A percentile compares a stretch with the other conserved stretches of the same genome.
Conservation (phyloP, 2,888 invertebrate genomes). For the Eupithecia tripunctaria region DNA sequence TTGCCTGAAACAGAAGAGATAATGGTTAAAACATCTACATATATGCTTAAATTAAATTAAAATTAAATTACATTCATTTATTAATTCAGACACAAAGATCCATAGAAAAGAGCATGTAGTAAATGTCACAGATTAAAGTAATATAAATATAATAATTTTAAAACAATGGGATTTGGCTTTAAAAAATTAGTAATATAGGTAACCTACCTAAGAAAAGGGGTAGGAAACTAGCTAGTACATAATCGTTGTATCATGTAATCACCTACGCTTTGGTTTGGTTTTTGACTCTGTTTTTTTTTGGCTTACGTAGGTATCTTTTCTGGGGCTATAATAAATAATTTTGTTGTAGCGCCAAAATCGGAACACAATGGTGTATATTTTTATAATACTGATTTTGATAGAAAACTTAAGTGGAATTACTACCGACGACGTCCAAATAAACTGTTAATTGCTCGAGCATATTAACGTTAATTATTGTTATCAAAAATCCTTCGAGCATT, state of each 20-base stretch:
- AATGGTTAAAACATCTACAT: too few species aligned
- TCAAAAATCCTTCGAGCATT: constrained; percentile 17
- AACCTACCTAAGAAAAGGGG: too few species aligned
- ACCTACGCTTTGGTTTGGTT: not conserved
- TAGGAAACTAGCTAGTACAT: too few species aligned
- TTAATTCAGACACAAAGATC: too few species aligned
- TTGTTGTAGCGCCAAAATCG: not conserved
- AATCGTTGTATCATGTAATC: not conserved
- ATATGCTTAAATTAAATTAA: too few species aligned
- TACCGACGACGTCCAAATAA: not conserved
- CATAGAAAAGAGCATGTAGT: too few species aligned
- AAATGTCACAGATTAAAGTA: too few species aligned
- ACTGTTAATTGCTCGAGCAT: not conserved
- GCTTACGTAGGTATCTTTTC: not conserved
- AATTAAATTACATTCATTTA: too few species aligned
- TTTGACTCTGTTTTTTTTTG: not conserved
- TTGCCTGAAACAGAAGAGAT: constrained; percentile 64
- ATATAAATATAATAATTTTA: too few species aligned
- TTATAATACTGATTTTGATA: not conserved
- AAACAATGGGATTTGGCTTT: too few species aligned
- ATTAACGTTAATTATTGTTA: not conserved
- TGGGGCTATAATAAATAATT: not conserved
- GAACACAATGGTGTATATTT: too few species aligned
- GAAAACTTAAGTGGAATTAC: not conserved
- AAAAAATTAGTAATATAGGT: too few species aligned